Evolutionary conservation across 2,797 vertebrate species (phyloP).

Genomic region (Novumbra hubbsi): DNA sequence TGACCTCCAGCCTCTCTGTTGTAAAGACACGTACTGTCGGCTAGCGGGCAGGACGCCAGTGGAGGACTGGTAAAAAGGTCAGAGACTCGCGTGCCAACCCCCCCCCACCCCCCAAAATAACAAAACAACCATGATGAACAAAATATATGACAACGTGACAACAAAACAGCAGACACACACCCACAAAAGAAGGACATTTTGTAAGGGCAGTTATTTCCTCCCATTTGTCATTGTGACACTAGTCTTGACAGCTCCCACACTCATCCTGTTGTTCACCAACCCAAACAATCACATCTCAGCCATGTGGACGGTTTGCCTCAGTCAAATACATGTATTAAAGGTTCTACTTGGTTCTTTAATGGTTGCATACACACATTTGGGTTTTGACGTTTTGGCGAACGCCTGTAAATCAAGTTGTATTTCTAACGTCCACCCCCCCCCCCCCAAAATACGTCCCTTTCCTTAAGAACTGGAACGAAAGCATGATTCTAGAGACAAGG

Average conservation of each 20-base stretch:
- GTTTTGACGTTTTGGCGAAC: background rate
- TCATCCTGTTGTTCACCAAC: slow-evolving; percentile 12
- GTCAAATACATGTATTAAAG: slow-evolving; percentile 56
- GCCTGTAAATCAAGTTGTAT: slow-evolving; percentile 45
- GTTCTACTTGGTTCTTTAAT: slow-evolving; percentile 37
- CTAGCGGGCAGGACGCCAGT: slow-evolving; percentile 35
- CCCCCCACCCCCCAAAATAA: slow-evolving; percentile 12
- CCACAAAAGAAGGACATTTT: slow-evolving; percentile 27
- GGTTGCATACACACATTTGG: background rate
- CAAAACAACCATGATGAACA: slow-evolving; percentile 49
- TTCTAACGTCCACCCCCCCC: slow-evolving; percentile 30
- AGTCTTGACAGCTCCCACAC: slow-evolving; percentile 20
- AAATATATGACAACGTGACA: slow-evolving; percentile 50
- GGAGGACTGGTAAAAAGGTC: slow-evolving; percentile 29
- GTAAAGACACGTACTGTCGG: slow-evolving; percentile 26
- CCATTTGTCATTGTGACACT: slow-evolving; percentile 55
- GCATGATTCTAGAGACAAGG: slow-evolving; percentile 56
- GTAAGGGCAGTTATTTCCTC: slow-evolving; percentile 60
- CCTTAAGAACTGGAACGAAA: slow-evolving; percentile 55
- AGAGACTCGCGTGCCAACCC: background rate
- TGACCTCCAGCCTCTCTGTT: slow-evolving; percentile 42
- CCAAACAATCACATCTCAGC: slow-evolving; percentile 16
- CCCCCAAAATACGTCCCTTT: slow-evolving; percentile 31
- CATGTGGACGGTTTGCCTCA: slow-evolving; percentile 65
- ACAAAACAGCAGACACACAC: slow-evolving; percentile 35